Percentiles rank a stretch among this genome's conserved stretches.
These are phyloP conservation scores for Apostichopus californicus DNA, from an alignment of 35 echinoderm and acorn worm genomes.

Conservation along the genomic window DNA sequence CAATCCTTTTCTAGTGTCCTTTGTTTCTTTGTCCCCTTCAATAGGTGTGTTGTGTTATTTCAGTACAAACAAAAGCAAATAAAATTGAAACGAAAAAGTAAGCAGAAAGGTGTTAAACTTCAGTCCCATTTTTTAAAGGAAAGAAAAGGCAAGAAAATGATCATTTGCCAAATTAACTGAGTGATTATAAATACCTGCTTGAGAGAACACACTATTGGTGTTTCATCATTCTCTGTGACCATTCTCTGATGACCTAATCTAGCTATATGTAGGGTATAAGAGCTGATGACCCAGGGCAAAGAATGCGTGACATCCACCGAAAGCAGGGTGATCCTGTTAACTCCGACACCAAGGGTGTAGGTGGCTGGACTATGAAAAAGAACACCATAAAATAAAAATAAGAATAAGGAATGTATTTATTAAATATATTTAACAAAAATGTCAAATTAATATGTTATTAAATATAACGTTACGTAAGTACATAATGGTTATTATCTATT, in stretches of 20 bases:
- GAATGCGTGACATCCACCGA: conserved; percentile 92
- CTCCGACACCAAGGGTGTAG: conserved; percentile 84
- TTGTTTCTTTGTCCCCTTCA: no score
- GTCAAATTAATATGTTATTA: background rate
- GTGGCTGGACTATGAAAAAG: conserved; percentile 62
- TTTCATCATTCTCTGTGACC: background rate
- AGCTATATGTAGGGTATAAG: conserved; percentile 75
- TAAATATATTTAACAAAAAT: background rate
- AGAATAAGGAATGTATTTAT: background rate
- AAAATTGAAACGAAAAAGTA: no score
- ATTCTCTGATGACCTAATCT: conserved; percentile 31
- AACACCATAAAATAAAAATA: background rate
- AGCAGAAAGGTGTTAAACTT: no score
- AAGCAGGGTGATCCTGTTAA: conserved; percentile 82
- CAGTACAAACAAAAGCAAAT: no score
- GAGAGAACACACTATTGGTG: conserved; percentile 73
- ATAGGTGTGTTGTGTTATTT: no score
- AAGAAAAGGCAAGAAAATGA: background rate
- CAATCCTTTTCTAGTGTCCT: no score
- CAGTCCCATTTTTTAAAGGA: no score
- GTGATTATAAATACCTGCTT: conserved; percentile 67
- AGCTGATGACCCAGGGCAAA: conserved; percentile 87
- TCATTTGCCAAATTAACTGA: background rate
- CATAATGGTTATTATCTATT: no score
- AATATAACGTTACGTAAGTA: no score